Evolutionary conservation across 2,797 vertebrate genomes (phyloP), one percentile per base, ranked within the genome.

Genomic region (Pangasius djambal): DNA sequence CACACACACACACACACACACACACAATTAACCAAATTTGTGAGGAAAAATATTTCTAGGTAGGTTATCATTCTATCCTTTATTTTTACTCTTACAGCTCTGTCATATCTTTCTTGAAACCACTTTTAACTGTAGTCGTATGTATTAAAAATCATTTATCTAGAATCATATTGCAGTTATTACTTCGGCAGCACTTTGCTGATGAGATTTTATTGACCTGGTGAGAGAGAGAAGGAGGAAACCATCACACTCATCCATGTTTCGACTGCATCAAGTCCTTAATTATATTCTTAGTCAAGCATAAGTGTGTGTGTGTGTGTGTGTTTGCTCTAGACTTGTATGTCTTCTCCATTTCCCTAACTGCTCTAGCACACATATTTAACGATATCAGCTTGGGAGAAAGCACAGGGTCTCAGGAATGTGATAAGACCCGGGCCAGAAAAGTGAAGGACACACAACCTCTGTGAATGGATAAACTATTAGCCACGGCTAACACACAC

Each of bases 401-500:
- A 63, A 65, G 59, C 12, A 28, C 20, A 9, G 81, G 57, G 20
- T 18, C 10, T 69, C 48, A 88, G 90, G 88, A 92, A 92, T 90
- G 90, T 87, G 92, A 92, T 93, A 92, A 93, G 65, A 65, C 13
- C 81, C 34, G 70, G 16, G 34, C 63, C 37, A 81, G 65, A 75
- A 52, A 83, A 65, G 40, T 25, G 57, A 85, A 88, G 88, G 63
- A 86, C 88, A 90, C 89, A 88, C 74, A 86, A 44, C 40, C 37
- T 44, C 34, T 63, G 40, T 86, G 86, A 92, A 93, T 92, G 89
- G 88, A 89, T 93, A 88, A 93, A 69, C 84, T 75, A 91, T 91
- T 91, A 87, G 88, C 65, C 85, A 83, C 34, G 77, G 81, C 52
- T 40, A n/a, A 59, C 85, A 86, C 72, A 85, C 50, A 86, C 59